Evolutionary conservation across 2,888 invertebrate genomes (phyloP).

Genomic region (Linnaemya tessellans): DNA sequence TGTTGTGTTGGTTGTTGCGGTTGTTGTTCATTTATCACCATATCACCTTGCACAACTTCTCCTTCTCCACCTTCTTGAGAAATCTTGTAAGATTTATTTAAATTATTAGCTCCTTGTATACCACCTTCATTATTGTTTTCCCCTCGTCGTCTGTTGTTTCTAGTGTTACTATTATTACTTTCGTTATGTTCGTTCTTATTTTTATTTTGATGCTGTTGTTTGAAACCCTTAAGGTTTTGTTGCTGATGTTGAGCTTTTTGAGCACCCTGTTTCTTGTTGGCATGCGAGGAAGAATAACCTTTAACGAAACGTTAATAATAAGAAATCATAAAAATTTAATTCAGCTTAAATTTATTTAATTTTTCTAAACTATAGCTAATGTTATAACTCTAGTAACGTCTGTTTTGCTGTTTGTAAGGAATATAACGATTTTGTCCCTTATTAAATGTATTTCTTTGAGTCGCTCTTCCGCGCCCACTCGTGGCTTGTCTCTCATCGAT

Average conservation of each 20-base stretch:
- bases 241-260: constrained; percentile 58
- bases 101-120: constrained; percentile 17
- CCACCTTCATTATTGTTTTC: constrained; percentile 41
- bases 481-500: background rate
- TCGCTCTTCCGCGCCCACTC: background rate
- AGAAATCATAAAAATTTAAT: constrained; percentile 36
- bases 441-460: constrained; percentile 59
- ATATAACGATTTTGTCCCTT: constrained; percentile 78
- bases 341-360: constrained; percentile 46
- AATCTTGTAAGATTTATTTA: constrained; percentile 12
- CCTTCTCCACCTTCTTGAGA: constrained; percentile 14
- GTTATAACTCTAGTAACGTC: constrained; percentile 74
- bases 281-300: constrained; percentile 69
- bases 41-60: too few relatives aligned
- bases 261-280: constrained; percentile 64
- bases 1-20: constrained; percentile 55
- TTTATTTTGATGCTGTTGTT: constrained; percentile 71
- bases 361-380: constrained; percentile 17
- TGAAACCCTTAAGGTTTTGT: constrained; percentile 55
- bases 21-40: constrained; percentile 11
- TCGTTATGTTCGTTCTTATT: constrained; percentile 78
- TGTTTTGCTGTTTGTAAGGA: constrained; percentile 77
- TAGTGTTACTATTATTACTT: constrained; percentile 66
- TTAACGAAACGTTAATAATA: constrained; percentile 42
- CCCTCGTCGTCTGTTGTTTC: constrained; percentile 51